A percentile compares a stretch with the other conserved stretches of the same genome.
Conservation (phyloP, 2,797 vertebrate species). For the Neoniphon sammara region DNA sequence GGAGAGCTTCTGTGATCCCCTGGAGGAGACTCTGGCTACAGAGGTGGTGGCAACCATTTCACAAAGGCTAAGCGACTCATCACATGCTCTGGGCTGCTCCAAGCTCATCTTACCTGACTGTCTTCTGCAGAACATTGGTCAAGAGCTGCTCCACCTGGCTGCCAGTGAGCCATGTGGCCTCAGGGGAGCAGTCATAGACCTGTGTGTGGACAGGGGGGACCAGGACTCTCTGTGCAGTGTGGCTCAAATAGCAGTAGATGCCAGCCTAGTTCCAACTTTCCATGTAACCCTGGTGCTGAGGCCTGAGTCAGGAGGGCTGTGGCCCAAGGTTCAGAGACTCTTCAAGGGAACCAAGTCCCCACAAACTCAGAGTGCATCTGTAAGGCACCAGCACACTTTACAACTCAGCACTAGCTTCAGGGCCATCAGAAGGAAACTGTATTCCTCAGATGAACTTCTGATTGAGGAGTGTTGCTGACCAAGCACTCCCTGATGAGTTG, state of each 20-base stretch:
- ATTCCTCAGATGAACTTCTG: slow-evolving; percentile 91
- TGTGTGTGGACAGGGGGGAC: slow-evolving; percentile 90
- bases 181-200: slow-evolving; percentile 90
- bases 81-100: slow-evolving; percentile 81
- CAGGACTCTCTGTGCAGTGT: slow-evolving; percentile 78
- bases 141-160: slow-evolving; percentile 90
- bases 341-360: slow-evolving; percentile 80
- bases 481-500: slow-evolving; percentile 1
- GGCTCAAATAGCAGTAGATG: slow-evolving; percentile 89
- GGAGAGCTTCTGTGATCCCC: slow-evolving; percentile 86
- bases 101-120: slow-evolving; percentile 86
- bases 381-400: slow-evolving; percentile 73
- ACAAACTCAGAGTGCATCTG: slow-evolving; percentile 61
- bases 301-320: slow-evolving; percentile 88
- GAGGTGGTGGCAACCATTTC: slow-evolving; percentile 84
- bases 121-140: slow-evolving; percentile 85
- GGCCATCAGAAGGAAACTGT: slow-evolving; percentile 93
- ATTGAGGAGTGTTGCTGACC: slow-evolving; percentile 90
- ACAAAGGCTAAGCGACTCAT: slow-evolving; percentile 83
- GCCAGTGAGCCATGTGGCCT: slow-evolving; percentile 93
- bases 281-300: slow-evolving; percentile 92
- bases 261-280: slow-evolving; percentile 91
- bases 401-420: slow-evolving; percentile 89
- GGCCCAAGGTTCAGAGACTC: slow-evolving; percentile 93
- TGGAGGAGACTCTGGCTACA: slow-evolving; percentile 89